Evolutionary conservation across 2,888 invertebrate genomes (phyloP).

Genomic region (Leptinotarsa peninsularis): DNA sequence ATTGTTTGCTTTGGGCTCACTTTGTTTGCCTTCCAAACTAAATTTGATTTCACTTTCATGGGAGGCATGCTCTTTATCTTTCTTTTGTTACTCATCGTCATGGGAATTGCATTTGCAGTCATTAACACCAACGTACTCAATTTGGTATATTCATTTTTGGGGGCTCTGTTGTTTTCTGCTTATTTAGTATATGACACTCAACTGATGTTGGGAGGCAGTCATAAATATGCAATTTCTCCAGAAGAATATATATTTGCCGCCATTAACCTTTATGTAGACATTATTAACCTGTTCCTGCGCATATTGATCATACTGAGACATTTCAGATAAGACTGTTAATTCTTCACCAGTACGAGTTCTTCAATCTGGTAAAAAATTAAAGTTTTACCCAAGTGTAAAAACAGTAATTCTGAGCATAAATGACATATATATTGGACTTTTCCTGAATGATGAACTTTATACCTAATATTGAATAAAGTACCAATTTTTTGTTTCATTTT

Average conservation of each 20-base stretch:
- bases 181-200: conserved; percentile 66
- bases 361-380: no score
- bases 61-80: conserved; percentile 59
- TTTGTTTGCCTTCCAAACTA: conserved; percentile 93
- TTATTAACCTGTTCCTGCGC: conserved; percentile 90
- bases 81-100: conserved; percentile 55
- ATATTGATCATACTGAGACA: conserved; percentile 82
- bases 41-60: conserved; percentile 61
- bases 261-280: conserved; percentile 88
- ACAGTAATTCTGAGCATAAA: no score
- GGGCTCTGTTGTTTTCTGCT: conserved; percentile 88
- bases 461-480: no score
- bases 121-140: conserved; percentile 71
- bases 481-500: no score
- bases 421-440: no score
- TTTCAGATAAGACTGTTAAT: conserved; percentile 52
- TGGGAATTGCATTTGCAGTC: conserved; percentile 58
- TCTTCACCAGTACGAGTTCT: no score
- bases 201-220: conserved; percentile 66
- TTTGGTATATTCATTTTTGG: conserved; percentile 84
- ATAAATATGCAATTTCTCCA: conserved; percentile 66
- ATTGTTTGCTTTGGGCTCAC: conserved; percentile 89
- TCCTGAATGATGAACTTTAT: no score
- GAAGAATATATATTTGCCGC: conserved; percentile 83
- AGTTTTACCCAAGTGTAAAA: no score